Conservation (phyloP, 1,140 invertebrate species). For the Neodiprion lecontei region DNA sequence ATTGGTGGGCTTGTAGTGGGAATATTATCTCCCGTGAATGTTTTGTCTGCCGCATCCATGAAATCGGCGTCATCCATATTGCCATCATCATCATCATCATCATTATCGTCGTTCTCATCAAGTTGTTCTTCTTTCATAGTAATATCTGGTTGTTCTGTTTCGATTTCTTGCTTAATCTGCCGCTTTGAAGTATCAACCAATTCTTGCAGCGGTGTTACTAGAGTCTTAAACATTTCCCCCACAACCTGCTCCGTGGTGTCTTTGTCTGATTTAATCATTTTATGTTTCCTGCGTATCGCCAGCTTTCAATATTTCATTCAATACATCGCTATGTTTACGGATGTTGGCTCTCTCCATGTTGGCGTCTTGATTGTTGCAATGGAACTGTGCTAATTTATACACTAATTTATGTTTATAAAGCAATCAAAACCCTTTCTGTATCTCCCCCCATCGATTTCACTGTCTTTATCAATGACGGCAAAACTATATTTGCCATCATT, state of each 20-base stretch:
- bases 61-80: too few relatives aligned
- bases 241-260: not conserved
- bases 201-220: conserved; percentile 9
- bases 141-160: not conserved
- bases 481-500: conserved; percentile 31
- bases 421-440: conserved; percentile 30
- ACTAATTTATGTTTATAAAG: conserved; percentile 23
- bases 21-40: not conserved
- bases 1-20: not conserved
- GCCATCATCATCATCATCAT: too few relatives aligned
- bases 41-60: not conserved
- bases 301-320: not conserved
- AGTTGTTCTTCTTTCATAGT: not conserved
- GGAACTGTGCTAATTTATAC: not conserved
- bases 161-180: conserved; percentile 9
- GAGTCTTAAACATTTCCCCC: not conserved
- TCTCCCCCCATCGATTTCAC: conserved; percentile 26
- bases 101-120: not conserved
- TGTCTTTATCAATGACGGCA: conserved; percentile 32
- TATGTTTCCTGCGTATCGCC: not conserved
- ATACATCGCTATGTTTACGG: not conserved
- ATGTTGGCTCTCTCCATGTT: not conserved
- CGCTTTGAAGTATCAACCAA: not conserved
- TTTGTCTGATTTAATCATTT: not conserved
- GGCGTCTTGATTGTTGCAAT: not conserved